Conservation (phyloP, 64 coral and sea anemone species). For the Actinia tenebrosa region DNA sequence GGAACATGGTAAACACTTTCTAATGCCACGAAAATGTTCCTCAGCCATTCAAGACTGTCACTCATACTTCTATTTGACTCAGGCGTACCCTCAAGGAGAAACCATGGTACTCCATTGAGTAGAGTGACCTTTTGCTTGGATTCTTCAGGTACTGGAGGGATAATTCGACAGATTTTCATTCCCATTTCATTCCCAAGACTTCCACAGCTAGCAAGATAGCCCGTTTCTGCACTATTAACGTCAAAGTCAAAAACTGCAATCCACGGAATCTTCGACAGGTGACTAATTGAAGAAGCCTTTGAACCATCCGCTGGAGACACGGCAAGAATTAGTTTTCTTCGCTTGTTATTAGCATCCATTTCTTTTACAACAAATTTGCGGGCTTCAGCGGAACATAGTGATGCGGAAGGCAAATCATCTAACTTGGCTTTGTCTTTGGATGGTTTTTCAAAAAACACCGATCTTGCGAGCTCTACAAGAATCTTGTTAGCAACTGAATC, state of each 20-base stretch:
- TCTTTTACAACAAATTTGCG: slow-evolving; percentile 12
- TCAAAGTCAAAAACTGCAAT: slow-evolving; percentile 75
- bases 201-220: slow-evolving; percentile 41
- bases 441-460: background rate
- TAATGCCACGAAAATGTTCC: slow-evolving; percentile 31
- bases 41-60: slow-evolving; percentile 40
- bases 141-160: slow-evolving; percentile 21
- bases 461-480: slow-evolving; percentile 17
- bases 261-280: slow-evolving; percentile 61
- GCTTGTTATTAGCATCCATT: slow-evolving; percentile 28
- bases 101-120: slow-evolving; percentile 65
- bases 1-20: slow-evolving; percentile 28
- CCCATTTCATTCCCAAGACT: slow-evolving; percentile 40
- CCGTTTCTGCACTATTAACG: slow-evolving; percentile 26
- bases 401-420: background rate
- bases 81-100: slow-evolving; percentile 43
- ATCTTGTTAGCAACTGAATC: slow-evolving; percentile 8
- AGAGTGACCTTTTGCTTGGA: background rate
- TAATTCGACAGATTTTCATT: slow-evolving; percentile 52
- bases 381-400: slow-evolving; percentile 5
- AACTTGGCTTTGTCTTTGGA: background rate
- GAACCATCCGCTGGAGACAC: slow-evolving; percentile 42
- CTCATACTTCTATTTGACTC: slow-evolving; percentile 28
- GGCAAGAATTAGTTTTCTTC: slow-evolving; percentile 36
- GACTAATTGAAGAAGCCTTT: slow-evolving; percentile 1